Conservation (phyloP, 2,888 invertebrate genomes). For the Meta bourneti region DNA sequence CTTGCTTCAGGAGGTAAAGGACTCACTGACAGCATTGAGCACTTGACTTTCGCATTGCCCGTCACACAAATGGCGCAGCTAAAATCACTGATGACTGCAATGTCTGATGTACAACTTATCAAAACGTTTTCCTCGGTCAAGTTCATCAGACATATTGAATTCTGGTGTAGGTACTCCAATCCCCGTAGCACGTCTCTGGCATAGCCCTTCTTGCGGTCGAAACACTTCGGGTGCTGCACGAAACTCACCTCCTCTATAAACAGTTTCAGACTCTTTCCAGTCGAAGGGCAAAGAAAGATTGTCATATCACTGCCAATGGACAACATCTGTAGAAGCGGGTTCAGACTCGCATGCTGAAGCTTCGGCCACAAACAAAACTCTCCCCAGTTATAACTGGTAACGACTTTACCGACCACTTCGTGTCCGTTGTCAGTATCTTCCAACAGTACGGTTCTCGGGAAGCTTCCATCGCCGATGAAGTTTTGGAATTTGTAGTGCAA, state of each 20-base stretch:
- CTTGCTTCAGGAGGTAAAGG: conserved; percentile 22
- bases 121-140: conserved; percentile 22
- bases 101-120: conserved; percentile 35
- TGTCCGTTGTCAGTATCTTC: background rate
- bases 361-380: conserved; percentile 38
- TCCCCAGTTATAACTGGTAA: background rate
- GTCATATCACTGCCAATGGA: background rate
- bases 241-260: conserved; percentile 31
- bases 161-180: conserved; percentile 45
- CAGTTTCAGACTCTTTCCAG: background rate
- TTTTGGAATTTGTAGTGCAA: conserved; percentile 11
- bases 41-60: background rate
- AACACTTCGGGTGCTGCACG: conserved; percentile 46
- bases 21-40: no score
- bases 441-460: conserved; percentile 5
- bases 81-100: conserved; percentile 43
- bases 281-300: conserved; percentile 22
- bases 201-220: conserved; percentile 52
- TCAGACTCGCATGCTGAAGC: conserved; percentile 33
- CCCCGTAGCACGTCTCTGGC: conserved; percentile 22
- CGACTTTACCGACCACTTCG: conserved; percentile 35
- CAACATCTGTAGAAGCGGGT: conserved; percentile 22
- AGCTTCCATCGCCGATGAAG: conserved; percentile 17
- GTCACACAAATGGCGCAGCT: background rate
- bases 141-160: conserved; percentile 33